These are phyloP conservation scores for Cantharis flavilabris DNA, from an alignment of 2,888 invertebrate genomes.

Conservation along the genomic window DNA sequence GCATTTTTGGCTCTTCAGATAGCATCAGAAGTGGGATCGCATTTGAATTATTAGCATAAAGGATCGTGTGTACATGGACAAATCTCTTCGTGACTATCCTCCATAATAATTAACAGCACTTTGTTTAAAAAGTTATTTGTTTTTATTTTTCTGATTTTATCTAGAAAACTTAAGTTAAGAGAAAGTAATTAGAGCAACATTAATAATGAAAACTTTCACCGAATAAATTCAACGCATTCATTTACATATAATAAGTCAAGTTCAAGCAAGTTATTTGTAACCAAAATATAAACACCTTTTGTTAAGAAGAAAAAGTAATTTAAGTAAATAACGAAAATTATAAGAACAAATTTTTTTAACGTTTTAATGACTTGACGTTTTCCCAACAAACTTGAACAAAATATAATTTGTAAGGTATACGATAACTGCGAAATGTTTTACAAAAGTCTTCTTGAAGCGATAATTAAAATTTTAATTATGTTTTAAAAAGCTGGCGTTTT, in stretches of 20 bases:
- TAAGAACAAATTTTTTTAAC: neutral
- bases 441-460: neutral
- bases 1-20: neutral
- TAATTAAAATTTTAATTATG: constrained; percentile 3
- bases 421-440: constrained; percentile 1
- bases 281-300: neutral
- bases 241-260: neutral
- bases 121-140: neutral
- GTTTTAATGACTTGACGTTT: constrained; percentile 2
- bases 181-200: neutral
- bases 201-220: neutral
- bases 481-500: neutral
- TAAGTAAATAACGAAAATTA: neutral
- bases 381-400: neutral
- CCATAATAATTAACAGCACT: neutral
- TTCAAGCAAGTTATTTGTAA: neutral
- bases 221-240: neutral
- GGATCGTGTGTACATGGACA: neutral
- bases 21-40: neutral
- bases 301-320: neutral
- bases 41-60: neutral
- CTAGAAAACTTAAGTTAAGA: neutral
- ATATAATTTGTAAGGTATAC: constrained; percentile 3
- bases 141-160: neutral
- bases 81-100: neutral